These are phyloP conservation scores for Centropus unirufus DNA, from an alignment of 2,113 vertebrate species.

Conservation along the genomic window DNA sequence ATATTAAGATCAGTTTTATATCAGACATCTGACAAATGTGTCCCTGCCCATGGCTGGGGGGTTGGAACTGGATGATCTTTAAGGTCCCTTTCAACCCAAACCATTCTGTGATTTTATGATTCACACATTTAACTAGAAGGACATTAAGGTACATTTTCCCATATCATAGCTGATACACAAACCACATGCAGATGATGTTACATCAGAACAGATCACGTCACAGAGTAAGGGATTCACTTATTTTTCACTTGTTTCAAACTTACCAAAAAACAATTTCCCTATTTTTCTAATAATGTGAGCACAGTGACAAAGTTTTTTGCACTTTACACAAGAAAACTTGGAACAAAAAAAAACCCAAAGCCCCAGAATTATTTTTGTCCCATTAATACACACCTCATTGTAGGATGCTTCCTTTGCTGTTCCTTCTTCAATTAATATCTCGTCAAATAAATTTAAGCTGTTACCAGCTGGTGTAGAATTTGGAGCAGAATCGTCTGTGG, in stretches of 20 bases:
- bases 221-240: not conserved
- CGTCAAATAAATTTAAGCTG: constrained; percentile 93
- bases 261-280: not conserved
- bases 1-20: not conserved
- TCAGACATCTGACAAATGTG: not conserved
- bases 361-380: not conserved
- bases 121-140: not conserved
- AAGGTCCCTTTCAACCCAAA: too few species aligned
- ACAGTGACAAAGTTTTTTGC: not conserved
- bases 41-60: too few species aligned
- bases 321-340: not conserved
- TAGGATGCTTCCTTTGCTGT: constrained; percentile 86
- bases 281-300: not conserved
- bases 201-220: not conserved
- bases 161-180: not conserved
- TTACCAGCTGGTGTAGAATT: constrained; percentile 72
- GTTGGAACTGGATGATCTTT: too few species aligned
- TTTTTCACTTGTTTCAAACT: not conserved
- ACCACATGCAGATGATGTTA: not conserved
- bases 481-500: constrained; percentile 60
- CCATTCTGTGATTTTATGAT: too few species aligned
- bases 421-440: constrained; percentile 90
- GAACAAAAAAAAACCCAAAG: not conserved
- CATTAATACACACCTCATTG: constrained; percentile 80
- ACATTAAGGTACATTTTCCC: not conserved